Conservation (phyloP, 2,113 vertebrate genomes). For the Carollia perspicillata region DNA sequence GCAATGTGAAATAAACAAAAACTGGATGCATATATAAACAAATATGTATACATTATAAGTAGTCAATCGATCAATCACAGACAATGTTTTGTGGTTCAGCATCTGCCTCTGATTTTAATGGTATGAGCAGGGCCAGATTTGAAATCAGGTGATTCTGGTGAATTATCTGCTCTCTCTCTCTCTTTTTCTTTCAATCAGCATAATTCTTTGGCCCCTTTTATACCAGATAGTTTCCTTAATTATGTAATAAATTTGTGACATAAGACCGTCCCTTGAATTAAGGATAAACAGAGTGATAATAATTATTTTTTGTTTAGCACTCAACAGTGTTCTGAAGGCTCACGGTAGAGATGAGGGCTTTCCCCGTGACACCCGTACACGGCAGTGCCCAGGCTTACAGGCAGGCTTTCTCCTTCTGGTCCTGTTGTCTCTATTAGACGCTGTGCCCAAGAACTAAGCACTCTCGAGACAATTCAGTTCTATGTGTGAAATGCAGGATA, state of each 20-base stretch:
- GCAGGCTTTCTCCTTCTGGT: not conserved
- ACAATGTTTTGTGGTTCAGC: not conserved
- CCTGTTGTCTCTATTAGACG: not conserved
- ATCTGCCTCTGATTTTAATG: not conserved
- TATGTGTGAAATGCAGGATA: not conserved
- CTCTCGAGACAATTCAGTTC: not conserved
- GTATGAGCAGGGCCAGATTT: not conserved
- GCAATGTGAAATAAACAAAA: not conserved
- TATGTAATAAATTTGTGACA: not conserved
- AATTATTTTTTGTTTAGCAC: not conserved
- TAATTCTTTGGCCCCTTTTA: not conserved
- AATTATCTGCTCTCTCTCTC: not conserved
- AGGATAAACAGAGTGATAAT: not conserved
- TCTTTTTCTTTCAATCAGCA: not conserved
- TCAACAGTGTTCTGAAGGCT: not conserved
- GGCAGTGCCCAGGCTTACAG: not conserved
- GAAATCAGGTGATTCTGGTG: not conserved
- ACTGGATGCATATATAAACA: not conserved
- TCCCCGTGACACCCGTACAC: not conserved
- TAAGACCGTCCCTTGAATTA: not conserved
- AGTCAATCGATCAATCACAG: not conserved
- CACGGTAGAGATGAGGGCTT: not conserved
- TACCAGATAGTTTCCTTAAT: not conserved
- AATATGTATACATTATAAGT: not conserved
- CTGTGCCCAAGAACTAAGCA: not conserved